A percentile compares a stretch with the other conserved stretches of the same genome.
Conservation (phyloP, 2,888 invertebrate species). For the Sphaerophoria rueppellii region DNA sequence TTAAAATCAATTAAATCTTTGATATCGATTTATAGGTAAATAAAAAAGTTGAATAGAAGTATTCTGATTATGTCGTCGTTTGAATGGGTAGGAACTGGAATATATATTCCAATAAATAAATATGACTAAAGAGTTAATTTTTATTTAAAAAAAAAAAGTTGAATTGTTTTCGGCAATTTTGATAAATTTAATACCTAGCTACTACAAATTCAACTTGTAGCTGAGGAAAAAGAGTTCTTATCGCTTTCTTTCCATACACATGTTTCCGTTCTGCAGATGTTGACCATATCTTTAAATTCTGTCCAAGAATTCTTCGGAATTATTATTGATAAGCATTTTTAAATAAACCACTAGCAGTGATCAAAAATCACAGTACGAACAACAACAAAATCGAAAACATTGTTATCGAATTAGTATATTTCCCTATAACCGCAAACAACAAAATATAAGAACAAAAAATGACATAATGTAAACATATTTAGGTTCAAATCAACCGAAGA, state of each 20-base stretch:
- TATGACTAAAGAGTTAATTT: too few relatives aligned
- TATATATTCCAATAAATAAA: too few relatives aligned
- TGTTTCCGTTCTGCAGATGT: constrained; percentile 55
- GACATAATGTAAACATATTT: neutral
- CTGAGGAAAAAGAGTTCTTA: neutral
- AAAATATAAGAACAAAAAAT: too few relatives aligned
- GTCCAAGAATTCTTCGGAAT: constrained; percentile 49
- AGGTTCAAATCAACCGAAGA: constrained; percentile 6
- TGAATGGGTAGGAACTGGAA: too few relatives aligned
- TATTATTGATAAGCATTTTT: constrained; percentile 43
- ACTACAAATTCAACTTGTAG: too few relatives aligned
- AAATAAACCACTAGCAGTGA: constrained; percentile 32
- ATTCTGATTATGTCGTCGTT: too few relatives aligned
- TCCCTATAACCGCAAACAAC: constrained; percentile 29
- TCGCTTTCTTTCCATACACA: constrained; percentile 9
- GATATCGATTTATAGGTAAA: too few relatives aligned
- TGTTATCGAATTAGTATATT: constrained; percentile 71
- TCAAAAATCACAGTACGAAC: constrained; percentile 19
- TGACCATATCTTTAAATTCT: constrained; percentile 21
- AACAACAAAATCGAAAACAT: constrained; percentile 38
- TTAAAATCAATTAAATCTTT: too few relatives aligned
- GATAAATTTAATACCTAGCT: too few relatives aligned
- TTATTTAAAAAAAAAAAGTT: too few relatives aligned
- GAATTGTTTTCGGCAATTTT: too few relatives aligned
- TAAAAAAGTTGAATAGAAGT: too few relatives aligned